Evolutionary conservation across 2,113 vertebrate species (phyloP), one percentile per base, ranked within the genome.

Genomic region (Cottus gobio): DNA sequence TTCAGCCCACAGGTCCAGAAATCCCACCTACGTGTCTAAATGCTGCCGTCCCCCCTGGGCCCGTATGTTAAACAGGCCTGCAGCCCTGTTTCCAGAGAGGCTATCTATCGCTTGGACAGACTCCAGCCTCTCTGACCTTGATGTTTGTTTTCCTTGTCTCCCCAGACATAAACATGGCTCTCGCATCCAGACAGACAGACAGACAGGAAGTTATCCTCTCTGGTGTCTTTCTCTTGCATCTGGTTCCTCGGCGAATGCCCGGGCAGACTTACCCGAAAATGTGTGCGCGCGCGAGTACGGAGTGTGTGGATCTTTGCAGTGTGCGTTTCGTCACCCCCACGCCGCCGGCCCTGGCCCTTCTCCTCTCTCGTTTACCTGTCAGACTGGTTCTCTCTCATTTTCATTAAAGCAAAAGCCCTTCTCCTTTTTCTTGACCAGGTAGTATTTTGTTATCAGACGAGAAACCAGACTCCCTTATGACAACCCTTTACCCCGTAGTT

Each of bases 71-170:
- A 88, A 79, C 81, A 79, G 66, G 68, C 75, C 71, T 63, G 83
- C 71, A 71, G 81, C 31, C 26, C 70, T 77, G 86, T 86, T 86
- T 77, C 77, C 76, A 82, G 67, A 72, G 26, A 20, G 42, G 66
- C 82, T 86, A 86, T 85, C 88, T 90, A 80, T 86, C 44, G 65
- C 80, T 87, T 89, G 89, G 91, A 91, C 82, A 67, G 79, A 79
- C 75, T 90, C 85, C 89, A 92, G 82, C 81, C 77, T 82, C 80
- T 79, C 84, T 91, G 93, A 94, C 89, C 91, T 93, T 92, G 90
- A 90, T 94, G 88, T 92, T 90, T 92, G 87, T 91, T 94, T 92
- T 92, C 72, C 87, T 87, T 91, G 87, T 90, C 79, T 89, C 78
- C 72, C 52, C 87, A 93, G 89, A 91, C 91, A 83, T 90, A 92